A percentile compares a stretch with the other conserved stretches of the same genome.
Conservation (phyloP, 2,888 invertebrate genomes). For the Teinopalpus imperialis region DNA sequence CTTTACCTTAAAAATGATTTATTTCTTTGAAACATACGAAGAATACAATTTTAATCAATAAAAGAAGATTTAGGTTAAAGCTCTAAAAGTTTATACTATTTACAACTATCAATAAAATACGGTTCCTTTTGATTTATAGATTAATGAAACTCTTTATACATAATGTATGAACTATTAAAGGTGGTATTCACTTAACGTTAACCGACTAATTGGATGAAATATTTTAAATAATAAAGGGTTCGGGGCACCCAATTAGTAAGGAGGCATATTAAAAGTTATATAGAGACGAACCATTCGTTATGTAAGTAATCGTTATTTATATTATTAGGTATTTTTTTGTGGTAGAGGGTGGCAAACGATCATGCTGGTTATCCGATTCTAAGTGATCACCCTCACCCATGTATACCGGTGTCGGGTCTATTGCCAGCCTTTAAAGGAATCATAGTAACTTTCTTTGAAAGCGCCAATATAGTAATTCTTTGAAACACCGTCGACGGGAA, state of each 20-base stretch:
- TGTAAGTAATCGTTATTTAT: neutral
- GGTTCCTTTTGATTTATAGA: slow-evolving; percentile 3
- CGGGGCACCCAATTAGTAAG: slow-evolving; percentile 5
- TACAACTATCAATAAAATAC: slow-evolving; percentile 9
- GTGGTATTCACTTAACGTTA: slow-evolving; percentile 6
- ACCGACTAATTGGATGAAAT: slow-evolving; percentile 3
- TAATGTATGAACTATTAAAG: slow-evolving; percentile 10
- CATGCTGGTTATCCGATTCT: too few species aligned
- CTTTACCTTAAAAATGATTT: too few species aligned
- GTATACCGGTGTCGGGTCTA: too few species aligned
- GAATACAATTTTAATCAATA: neutral
- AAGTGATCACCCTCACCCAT: too few species aligned
- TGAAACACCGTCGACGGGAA: too few species aligned
- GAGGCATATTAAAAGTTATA: neutral
- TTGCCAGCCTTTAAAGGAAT: too few species aligned
- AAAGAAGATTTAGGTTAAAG: slow-evolving; percentile 2
- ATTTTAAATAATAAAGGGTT: neutral
- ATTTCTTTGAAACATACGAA: too few species aligned
- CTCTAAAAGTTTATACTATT: slow-evolving; percentile 11
- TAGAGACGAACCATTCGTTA: neutral
- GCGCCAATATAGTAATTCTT: too few species aligned
- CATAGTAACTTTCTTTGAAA: too few species aligned
- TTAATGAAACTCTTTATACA: slow-evolving; percentile 9
- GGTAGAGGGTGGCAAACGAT: too few species aligned
- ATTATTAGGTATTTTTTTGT: neutral